A percentile compares a stretch with the other conserved stretches of the same genome.
phyloP scores from a whole-genome alignment of 2,797 vertebrate genomes.

The Columba guinea region DNA sequence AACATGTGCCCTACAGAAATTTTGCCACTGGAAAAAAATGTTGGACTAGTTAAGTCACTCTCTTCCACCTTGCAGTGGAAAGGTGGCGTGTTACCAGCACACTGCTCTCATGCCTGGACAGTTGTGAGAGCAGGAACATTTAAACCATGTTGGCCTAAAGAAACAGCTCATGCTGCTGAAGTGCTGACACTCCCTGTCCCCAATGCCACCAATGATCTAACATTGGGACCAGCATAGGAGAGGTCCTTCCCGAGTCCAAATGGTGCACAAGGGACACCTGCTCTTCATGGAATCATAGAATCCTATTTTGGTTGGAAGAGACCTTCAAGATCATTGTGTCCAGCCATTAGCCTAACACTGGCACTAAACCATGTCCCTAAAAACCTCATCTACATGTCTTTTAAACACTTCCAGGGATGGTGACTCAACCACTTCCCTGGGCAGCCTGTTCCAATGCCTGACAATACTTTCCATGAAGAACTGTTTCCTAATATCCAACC shows the following conservation, averaged over 20 bases:
- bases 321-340: too few relatives aligned
- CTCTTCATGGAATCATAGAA: too few relatives aligned
- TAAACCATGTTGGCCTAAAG: not conserved
- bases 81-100: not conserved
- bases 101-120: not conserved
- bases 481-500: too few relatives aligned
- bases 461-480: too few relatives aligned
- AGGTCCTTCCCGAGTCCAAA: not conserved
- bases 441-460: too few relatives aligned
- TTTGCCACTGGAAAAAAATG: not conserved
- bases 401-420: too few relatives aligned
- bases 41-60: not conserved
- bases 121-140: not conserved
- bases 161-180: not conserved
- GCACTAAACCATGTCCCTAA: too few relatives aligned
- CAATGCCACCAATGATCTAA: not conserved
- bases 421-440: too few relatives aligned
- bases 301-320: too few relatives aligned
- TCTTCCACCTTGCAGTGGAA: not conserved
- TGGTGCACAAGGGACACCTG: too few relatives aligned
- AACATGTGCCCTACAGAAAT: not conserved
- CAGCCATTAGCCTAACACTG: too few relatives aligned
- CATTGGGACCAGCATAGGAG: not conserved
- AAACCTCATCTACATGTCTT: too few relatives aligned
- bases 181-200: rapidly evolving